Conservation (phyloP, 2,888 invertebrate species). For the Sarcophaga rosellei region DNA sequence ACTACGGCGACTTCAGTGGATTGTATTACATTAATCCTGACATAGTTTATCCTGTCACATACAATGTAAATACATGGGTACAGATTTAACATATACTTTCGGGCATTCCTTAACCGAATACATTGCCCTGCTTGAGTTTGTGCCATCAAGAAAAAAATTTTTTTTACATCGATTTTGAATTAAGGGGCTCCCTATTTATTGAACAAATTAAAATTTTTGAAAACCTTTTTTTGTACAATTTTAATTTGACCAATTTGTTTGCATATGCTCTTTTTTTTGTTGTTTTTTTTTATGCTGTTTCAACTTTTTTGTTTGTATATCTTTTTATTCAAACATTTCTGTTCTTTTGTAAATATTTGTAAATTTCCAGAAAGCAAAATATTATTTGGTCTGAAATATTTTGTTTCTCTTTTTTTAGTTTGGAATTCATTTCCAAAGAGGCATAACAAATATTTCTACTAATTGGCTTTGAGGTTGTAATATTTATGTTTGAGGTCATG, state of each 20-base stretch:
- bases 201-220: slow-evolving; percentile 21
- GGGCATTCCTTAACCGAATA: too few relatives aligned
- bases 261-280: slow-evolving; percentile 5
- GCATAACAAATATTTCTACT: slow-evolving; percentile 56
- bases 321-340: too few relatives aligned
- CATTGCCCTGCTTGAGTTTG: too few relatives aligned
- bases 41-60: too few relatives aligned
- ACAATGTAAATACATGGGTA: too few relatives aligned
- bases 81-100: too few relatives aligned
- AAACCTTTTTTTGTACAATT: background rate
- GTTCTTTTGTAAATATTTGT: slow-evolving; percentile 55
- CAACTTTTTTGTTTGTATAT: background rate
- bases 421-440: background rate
- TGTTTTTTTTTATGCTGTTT: background rate
- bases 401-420: background rate
- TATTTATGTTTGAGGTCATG: slow-evolving; percentile 61
- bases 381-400: slow-evolving; percentile 26
- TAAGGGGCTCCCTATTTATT: background rate
- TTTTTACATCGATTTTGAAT: too few relatives aligned
- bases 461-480: slow-evolving; percentile 65
- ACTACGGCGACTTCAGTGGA: too few relatives aligned
- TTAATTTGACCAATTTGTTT: slow-evolving; percentile 58
- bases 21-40: too few relatives aligned
- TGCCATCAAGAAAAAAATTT: too few relatives aligned
- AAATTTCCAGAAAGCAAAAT: slow-evolving; percentile 33